Evolutionary conservation across 2,888 invertebrate genomes (phyloP).

Genomic region (Metallyticus violacea): DNA sequence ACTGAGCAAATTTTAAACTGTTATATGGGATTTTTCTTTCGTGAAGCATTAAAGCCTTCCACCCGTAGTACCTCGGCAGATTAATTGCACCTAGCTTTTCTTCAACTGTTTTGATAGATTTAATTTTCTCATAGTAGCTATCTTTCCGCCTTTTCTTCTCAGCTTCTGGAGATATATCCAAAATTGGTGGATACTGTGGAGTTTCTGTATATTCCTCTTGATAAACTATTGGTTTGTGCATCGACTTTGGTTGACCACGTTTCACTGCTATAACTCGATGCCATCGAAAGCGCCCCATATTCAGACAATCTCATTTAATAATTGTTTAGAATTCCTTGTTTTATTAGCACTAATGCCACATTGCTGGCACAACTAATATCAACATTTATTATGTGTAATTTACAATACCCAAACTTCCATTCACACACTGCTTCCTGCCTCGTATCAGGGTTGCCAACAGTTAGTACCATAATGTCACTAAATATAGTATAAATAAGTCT

Average conservation of each 20-base stretch:
- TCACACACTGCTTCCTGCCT: too few relatives aligned
- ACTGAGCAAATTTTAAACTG: constrained; percentile 65
- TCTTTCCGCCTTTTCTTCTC: constrained; percentile 50
- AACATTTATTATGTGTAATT: too few relatives aligned
- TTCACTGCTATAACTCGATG: background rate
- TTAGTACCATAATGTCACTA: too few relatives aligned
- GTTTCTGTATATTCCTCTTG: constrained; percentile 43
- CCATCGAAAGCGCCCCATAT: constrained; percentile 8
- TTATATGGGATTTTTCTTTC: constrained; percentile 65
- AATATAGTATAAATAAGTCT: too few relatives aligned
- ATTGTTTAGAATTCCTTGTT: too few relatives aligned
- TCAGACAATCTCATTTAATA: too few relatives aligned
- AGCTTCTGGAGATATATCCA: constrained; percentile 56
- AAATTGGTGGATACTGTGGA: constrained; percentile 60
- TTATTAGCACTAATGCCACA: too few relatives aligned
- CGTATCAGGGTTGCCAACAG: too few relatives aligned
- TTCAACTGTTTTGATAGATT: constrained; percentile 68
- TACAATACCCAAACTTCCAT: too few relatives aligned
- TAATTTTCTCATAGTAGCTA: constrained; percentile 57
- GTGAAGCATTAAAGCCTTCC: constrained; percentile 58
- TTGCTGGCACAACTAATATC: too few relatives aligned
- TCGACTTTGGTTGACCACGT: background rate
- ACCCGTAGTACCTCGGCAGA: constrained; percentile 80
- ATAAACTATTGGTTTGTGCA: background rate
- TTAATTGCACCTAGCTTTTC: constrained; percentile 81